phyloP scores from a whole-genome alignment of 2,113 vertebrate genomes.

The Urocitellus parryii region DNA sequence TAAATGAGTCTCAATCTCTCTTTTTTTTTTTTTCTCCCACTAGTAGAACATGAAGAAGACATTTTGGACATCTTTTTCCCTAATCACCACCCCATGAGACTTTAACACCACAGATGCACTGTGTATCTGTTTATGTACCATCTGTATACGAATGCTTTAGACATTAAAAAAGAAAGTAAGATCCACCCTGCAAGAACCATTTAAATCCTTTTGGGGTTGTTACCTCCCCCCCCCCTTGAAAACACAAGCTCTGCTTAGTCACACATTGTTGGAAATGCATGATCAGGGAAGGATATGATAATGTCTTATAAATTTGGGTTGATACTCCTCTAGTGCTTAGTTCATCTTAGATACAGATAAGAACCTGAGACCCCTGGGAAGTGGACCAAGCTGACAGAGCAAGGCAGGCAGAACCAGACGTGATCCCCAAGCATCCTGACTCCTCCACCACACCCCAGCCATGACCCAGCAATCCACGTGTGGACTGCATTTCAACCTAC shows the following conservation, averaged over 20 bases:
- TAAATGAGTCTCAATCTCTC: background rate
- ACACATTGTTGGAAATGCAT: background rate
- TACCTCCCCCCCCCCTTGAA: background rate
- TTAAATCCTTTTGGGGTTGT: background rate
- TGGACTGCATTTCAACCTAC: rapidly evolving
- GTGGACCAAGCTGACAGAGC: no score
- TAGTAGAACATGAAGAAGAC: background rate
- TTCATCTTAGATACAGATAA: background rate
- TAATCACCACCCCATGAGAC: background rate
- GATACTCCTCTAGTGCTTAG: background rate
- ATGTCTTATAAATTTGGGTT: background rate
- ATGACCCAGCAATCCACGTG: rapidly evolving
- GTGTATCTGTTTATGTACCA: background rate
- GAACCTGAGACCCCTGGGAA: background rate
- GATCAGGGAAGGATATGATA: background rate
- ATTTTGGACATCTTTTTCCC: background rate
- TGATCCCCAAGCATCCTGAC: rapidly evolving
- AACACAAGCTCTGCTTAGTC: background rate
- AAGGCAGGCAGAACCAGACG: background rate
- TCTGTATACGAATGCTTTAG: background rate
- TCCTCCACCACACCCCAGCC: rapidly evolving
- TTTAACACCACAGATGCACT: background rate
- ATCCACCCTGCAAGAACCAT: background rate
- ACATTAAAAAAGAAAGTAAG: background rate
- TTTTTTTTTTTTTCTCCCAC: background rate